A percentile compares a stretch with the other conserved stretches of the same genome.
Evolutionary conservation across 1,140 invertebrate genomes (phyloP).

Genomic region (Drosophila subpulchrella): DNA sequence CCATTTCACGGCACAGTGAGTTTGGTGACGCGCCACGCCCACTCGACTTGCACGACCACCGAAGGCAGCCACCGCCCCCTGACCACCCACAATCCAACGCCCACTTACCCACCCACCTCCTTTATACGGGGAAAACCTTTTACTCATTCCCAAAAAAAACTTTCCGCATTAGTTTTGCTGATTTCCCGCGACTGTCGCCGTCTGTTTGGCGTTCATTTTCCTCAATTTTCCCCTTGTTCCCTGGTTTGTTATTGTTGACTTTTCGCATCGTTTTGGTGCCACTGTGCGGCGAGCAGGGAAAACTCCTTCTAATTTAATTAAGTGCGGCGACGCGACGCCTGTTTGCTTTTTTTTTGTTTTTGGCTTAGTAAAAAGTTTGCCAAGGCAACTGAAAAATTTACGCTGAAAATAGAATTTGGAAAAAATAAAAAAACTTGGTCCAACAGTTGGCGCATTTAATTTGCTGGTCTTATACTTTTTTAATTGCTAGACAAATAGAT

Average conservation of each 20-base stretch:
- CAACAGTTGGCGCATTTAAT: conserved; percentile 77
- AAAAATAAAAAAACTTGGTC: conserved; percentile 41
- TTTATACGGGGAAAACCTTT: not conserved
- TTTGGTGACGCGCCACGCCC: conserved; percentile 36
- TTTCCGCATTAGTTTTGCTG: conserved; percentile 73
- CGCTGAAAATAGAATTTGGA: conserved; percentile 30
- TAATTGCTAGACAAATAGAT: conserved; percentile 80
- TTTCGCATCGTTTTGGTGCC: conserved; percentile 54
- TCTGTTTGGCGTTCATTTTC: conserved; percentile 37
- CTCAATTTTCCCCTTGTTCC: conserved; percentile 42
- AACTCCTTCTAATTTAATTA: conserved; percentile 77
- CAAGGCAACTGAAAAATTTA: conserved; percentile 33
- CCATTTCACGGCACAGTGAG: conserved; percentile 73
- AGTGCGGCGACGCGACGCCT: conserved; percentile 74
- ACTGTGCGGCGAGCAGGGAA: conserved; percentile 32
- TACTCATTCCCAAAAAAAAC: conserved; percentile 25
- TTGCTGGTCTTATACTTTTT: conserved; percentile 81
- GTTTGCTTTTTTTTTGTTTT: conserved; percentile 56
- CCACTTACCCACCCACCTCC: not conserved
- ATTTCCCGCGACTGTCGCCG: conserved; percentile 61
- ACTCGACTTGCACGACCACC: conserved; percentile 52
- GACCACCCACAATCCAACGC: conserved; percentile 1
- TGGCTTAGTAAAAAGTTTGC: conserved; percentile 28
- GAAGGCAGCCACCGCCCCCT: conserved; percentile 40
- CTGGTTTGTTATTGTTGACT: conserved; percentile 49